Conservation (phyloP, 1,140 invertebrate species). For the Anthonomus grandis region DNA sequence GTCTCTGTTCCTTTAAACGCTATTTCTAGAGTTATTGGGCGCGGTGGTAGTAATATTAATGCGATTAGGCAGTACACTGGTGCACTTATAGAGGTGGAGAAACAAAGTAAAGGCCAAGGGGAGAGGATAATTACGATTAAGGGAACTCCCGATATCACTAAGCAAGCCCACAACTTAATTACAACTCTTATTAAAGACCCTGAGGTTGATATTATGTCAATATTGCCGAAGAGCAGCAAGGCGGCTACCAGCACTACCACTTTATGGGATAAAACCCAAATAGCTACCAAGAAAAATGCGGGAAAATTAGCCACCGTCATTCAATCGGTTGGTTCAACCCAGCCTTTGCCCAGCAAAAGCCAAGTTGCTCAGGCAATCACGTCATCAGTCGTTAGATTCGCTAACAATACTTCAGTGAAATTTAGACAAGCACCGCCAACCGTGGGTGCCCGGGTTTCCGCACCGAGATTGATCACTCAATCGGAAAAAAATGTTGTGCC, state of each 20-base stretch:
- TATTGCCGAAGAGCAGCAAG: slow-evolving; percentile 69
- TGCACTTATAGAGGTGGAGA: slow-evolving; percentile 97
- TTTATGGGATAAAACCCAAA: slow-evolving; percentile 59
- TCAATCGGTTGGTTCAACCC: slow-evolving; percentile 13
- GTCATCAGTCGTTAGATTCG: slow-evolving; percentile 22
- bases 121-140: slow-evolving; percentile 94
- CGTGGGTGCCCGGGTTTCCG: slow-evolving; percentile 50
- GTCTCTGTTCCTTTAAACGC: slow-evolving; percentile 92
- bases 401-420: slow-evolving; percentile 43
- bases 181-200: slow-evolving; percentile 86
- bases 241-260: slow-evolving; percentile 50
- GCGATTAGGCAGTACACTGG: slow-evolving; percentile 91
- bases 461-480: slow-evolving; percentile 55
- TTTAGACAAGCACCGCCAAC: slow-evolving; percentile 45
- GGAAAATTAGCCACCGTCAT: slow-evolving; percentile 35
- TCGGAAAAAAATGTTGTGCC: slow-evolving; percentile 44
- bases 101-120: slow-evolving; percentile 89
- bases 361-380: slow-evolving; percentile 16
- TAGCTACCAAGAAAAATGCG: slow-evolving; percentile 45
- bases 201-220: slow-evolving; percentile 84
- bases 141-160: slow-evolving; percentile 85
- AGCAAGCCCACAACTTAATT: slow-evolving; percentile 85
- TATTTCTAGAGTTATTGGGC: slow-evolving; percentile 92
- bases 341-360: slow-evolving; percentile 33
- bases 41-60: slow-evolving; percentile 95